A percentile compares a stretch with the other conserved stretches of the same genome.
These are phyloP conservation scores for Mesocentrotus franciscanus DNA, from an alignment of 53 echinoderm and acorn worm genomes.

Conservation along the genomic window DNA sequence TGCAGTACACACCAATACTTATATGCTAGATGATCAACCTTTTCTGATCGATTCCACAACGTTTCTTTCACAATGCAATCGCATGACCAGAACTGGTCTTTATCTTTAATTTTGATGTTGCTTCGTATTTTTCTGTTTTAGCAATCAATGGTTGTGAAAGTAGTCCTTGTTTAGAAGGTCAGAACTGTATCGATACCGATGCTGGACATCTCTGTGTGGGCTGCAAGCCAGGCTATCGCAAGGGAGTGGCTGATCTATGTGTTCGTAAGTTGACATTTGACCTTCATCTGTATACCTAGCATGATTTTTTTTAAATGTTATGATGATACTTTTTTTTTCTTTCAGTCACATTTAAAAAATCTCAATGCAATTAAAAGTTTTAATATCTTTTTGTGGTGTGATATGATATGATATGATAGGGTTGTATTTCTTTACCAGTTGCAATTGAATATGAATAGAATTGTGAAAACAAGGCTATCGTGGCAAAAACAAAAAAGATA, in stretches of 20 bases:
- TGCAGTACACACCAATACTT: no score
- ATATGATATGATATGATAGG: neutral
- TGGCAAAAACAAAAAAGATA: no score
- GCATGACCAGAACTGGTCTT: no score
- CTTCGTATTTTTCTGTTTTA: neutral
- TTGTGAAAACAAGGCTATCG: no score
- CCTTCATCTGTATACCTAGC: neutral
- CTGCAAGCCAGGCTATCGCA: conserved; percentile 59
- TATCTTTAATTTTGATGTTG: neutral
- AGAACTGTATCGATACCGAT: conserved; percentile 66
- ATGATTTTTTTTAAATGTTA: neutral
- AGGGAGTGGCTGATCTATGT: conserved; percentile 45
- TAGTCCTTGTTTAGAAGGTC: conserved; percentile 63
- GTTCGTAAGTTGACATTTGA: conserved; percentile 52
- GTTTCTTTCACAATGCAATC: no score
- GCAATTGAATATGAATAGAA: no score
- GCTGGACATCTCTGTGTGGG: conserved; percentile 58
- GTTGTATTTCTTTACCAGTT: neutral
- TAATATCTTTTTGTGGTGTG: neutral
- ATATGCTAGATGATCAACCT: no score
- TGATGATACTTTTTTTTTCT: neutral
- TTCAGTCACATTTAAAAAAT: neutral
- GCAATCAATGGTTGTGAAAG: conserved; percentile 67
- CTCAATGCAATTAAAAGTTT: neutral
- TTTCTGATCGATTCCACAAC: no score